Conservation (phyloP, 2,113 vertebrate species). For the Hiodon tergisus region DNA sequence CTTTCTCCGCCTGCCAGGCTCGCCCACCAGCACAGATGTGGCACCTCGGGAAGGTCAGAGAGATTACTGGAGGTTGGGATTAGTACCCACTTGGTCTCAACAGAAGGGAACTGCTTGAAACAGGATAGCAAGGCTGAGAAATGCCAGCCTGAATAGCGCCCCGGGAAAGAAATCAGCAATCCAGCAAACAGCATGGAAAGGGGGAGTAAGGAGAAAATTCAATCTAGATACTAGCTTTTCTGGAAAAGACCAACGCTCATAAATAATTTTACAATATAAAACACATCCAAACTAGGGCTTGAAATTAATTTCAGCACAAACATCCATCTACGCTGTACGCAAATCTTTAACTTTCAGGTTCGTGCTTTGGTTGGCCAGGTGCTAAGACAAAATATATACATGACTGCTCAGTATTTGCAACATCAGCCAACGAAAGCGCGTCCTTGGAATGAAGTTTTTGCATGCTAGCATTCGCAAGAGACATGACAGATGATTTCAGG, state of each 20-base stretch:
- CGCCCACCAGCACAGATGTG: not conserved
- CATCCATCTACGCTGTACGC: not conserved
- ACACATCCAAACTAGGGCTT: not conserved
- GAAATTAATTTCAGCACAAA: slow-evolving; percentile 13
- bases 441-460: not conserved
- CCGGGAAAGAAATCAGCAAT: no score
- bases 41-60: not conserved
- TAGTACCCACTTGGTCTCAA: slow-evolving; percentile 1
- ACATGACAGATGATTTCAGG: not conserved
- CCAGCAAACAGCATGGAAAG: not conserved
- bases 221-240: not conserved
- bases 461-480: not conserved
- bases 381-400: slow-evolving; percentile 18
- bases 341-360: not conserved
- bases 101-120: not conserved
- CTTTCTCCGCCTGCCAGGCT: not conserved
- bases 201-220: not conserved
- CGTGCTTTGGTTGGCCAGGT: slow-evolving; percentile 12
- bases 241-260: not conserved
- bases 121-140: not conserved
- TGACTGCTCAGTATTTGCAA: not conserved
- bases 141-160: not conserved
- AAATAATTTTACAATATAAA: slow-evolving; percentile 2
- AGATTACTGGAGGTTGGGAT: not conserved
- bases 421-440: not conserved